Evolutionary conservation across 2,113 vertebrate species (phyloP), one percentile per base, ranked within the genome.

Genomic region (Raphicerus campestris): DNA sequence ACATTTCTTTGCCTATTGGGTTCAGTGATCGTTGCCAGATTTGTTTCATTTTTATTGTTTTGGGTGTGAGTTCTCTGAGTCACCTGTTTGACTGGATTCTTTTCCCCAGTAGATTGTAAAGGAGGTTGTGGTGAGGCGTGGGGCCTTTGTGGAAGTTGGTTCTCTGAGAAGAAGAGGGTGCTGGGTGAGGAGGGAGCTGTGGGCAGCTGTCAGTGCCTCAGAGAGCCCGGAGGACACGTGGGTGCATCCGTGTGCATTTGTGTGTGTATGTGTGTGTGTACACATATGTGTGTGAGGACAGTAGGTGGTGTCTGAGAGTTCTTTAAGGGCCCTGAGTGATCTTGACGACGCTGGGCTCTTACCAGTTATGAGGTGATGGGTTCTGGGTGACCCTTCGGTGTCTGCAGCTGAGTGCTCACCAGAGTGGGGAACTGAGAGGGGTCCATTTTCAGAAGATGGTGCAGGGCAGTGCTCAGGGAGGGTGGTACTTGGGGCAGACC

Each of bases 251-350:
- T n/a, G 56, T 42, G 20, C 1, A 6, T 28, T 30, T 16, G 8
- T 83, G 30, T 45, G 15, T 9, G 2, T 22, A 0, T 15, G 24
- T 51, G n/a, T 3, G 10, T 30, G 26, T 1, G 3, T 17, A 22
- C 9, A 55, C 8, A 6, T 11, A 9, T 0, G 5, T 47, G 10
- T 6, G 56, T 11, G 39, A 55, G 49, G 6, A 1, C 3, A 16
- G 66, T 22, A 17, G 88, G 42, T 32, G 42, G 2, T 0, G 2
- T 66, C 24, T 55, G 8, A 10, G 30, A 80, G 30, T 24, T 24
- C 47, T 1, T 15, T 6, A 6, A 17, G 51, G 81, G 30, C 88
- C 35, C 19, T 35, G 51, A 14, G 26, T 45, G n/a, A 2, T 0
- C 26, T 24, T 28, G 56, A 86, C 17, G 77, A 17, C 1, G 8